These are phyloP conservation scores for Crotalus tigris DNA, from an alignment of 2,113 vertebrate genomes.

Conservation along the genomic window DNA sequence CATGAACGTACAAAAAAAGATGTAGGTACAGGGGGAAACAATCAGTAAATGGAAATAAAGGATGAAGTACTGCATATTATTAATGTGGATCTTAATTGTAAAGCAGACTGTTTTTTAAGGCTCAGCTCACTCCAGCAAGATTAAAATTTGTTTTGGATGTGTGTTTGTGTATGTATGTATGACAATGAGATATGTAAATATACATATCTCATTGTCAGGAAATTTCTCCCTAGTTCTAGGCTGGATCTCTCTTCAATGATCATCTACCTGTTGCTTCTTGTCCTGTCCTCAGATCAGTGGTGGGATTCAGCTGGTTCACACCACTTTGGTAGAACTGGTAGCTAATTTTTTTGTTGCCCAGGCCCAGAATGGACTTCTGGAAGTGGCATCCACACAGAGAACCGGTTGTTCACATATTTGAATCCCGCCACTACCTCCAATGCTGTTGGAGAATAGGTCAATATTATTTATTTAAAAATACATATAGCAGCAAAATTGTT, in stretches of 20 bases:
- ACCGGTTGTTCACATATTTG: no score
- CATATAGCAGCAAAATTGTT: background rate
- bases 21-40: slow-evolving; percentile 16
- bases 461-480: slow-evolving; percentile 7
- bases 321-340: no score
- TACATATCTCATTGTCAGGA: background rate
- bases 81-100: background rate
- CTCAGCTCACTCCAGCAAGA: background rate
- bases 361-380: no score
- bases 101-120: background rate
- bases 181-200: no score
- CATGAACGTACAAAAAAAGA: slow-evolving; percentile 15
- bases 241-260: background rate
- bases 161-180: no score
- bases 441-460: no score
- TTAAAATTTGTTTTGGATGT: background rate
- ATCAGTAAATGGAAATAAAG: slow-evolving; percentile 19
- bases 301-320: no score
- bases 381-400: no score
- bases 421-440: no score
- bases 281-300: background rate
- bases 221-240: background rate
- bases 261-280: background rate
- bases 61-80: background rate
- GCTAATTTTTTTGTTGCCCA: no score